Conservation (phyloP, 2,113 vertebrate genomes). For the Arothron firmamentum region DNA sequence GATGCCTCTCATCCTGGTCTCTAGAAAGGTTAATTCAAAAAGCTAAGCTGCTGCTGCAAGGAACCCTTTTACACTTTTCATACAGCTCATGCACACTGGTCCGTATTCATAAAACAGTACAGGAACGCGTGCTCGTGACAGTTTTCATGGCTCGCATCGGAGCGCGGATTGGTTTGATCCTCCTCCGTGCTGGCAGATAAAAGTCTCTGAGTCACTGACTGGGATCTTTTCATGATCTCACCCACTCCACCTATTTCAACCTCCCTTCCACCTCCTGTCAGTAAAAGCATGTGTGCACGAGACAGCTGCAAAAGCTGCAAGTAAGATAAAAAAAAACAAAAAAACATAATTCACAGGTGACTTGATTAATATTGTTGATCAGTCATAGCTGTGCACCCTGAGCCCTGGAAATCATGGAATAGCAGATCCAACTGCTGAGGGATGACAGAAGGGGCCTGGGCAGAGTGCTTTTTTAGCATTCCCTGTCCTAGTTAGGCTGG, state of each 20-base stretch:
- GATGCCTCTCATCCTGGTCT: constrained; percentile 5
- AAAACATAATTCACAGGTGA: constrained; percentile 26
- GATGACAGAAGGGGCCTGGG: constrained; percentile 25
- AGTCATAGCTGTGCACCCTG: constrained; percentile 29
- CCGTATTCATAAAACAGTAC: constrained; percentile 29
- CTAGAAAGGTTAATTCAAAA: constrained; percentile 16
- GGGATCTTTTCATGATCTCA: constrained; percentile 58
- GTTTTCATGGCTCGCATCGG: constrained; percentile 29
- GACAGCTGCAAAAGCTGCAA: constrained; percentile 23
- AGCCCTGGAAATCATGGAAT: neutral
- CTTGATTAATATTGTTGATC: constrained; percentile 40
- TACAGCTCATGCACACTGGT: constrained; percentile 23
- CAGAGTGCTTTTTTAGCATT: constrained; percentile 50
- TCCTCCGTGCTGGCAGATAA: constrained; percentile 53
- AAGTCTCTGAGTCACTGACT: constrained; percentile 64
- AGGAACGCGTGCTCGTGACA: constrained; percentile 18
- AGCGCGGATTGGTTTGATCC: constrained; percentile 52
- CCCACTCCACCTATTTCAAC: constrained; percentile 40
- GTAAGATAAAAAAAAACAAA: neutral
- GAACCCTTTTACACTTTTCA: constrained; percentile 13
- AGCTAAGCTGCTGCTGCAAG: constrained; percentile 8
- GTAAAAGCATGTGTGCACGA: constrained; percentile 12
- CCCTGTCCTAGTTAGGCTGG: constrained; percentile 58
- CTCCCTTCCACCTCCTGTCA: constrained; percentile 39
- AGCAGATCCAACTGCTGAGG: constrained; percentile 35